Base-by-base conservation (phyloP, 2,113 vertebrate genomes). In the Corvus moneduloides region DNA sequence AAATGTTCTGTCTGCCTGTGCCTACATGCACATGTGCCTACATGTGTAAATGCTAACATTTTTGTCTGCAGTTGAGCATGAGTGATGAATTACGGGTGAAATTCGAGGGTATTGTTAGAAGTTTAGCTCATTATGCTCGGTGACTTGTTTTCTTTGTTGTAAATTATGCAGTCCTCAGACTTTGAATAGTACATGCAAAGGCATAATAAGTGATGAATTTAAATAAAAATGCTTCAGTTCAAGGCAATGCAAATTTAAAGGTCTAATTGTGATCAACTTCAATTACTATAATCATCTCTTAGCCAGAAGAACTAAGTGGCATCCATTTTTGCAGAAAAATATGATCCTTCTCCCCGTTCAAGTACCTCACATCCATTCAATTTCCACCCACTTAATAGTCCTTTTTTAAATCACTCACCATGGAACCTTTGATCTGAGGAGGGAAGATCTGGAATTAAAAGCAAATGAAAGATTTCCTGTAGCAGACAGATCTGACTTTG, bases 171-270 rank as follows among this genome's bases (percentile, higher is more conserved):
- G 80, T 61, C 32, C 49, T 87, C 78, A 87, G 39, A 87, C 21
- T 69, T 21, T 21, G 16, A 91, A 15, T 19, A 56, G 41, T 17
- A 76, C 27, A 69, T 20, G 49, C 59, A 76, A 95, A 83, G 37
- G 71, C 74, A 82, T 54, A 69, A 87, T n/a, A 30, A 84, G 39
- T 33, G 13, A 75, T 6, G 1, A 76, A 89, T 87, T 93, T 91
- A 72, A 89, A 94, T 76, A 72, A 94, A 87, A 97, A 83, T n/a
- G 28, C 16, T 68, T 73, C 48, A 28, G 48, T 88, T 86, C 63
- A 84, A 87, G 82, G 54, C 64, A 75, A 61, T 64, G 75, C 26
- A 81, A 52, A 91, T 89, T 37, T 87, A 56, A 93, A 84, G 52
- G 56, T 59, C 73, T 88, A 90, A 94, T 6, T 64, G 66, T 46